phyloP scores from a whole-genome alignment of 2,888 invertebrate species.

The Agrotis puta region DNA sequence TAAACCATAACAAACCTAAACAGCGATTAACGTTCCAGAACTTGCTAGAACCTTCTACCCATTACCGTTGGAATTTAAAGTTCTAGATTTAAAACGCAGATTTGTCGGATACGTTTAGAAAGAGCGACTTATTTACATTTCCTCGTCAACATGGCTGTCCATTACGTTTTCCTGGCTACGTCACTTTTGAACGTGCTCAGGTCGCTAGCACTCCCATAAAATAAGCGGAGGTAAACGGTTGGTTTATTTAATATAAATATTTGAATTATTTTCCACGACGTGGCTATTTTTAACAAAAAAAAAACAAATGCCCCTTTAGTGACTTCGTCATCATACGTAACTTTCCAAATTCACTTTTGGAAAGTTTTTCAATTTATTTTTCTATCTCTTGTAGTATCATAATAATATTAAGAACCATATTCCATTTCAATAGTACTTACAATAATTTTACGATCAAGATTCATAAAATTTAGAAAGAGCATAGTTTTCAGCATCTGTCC shows the following conservation, averaged over 20 bases:
- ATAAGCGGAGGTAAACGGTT: constrained; percentile 29
- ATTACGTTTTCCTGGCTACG: constrained; percentile 55
- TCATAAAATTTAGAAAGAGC: too few relatives aligned
- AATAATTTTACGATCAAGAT: too few relatives aligned
- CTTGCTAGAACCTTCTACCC: constrained; percentile 38
- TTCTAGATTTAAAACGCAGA: constrained; percentile 59
- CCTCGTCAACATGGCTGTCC: constrained; percentile 52
- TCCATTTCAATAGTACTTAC: background rate
- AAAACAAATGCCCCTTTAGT: background rate
- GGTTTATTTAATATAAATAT: constrained; percentile 6
- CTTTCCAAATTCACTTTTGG: background rate
- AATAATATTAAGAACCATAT: background rate
- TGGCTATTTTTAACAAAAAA: background rate
- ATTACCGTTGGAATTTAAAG: constrained; percentile 43
- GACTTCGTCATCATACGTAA: too few relatives aligned
- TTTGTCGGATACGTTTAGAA: constrained; percentile 44
- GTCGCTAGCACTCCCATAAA: constrained; percentile 43
- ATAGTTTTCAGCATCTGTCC: background rate
- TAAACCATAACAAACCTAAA: background rate
- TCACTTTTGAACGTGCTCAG: constrained; percentile 49
- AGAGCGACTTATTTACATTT: constrained; percentile 58
- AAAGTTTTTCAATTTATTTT: background rate
- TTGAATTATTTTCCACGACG: background rate
- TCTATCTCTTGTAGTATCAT: too few relatives aligned
- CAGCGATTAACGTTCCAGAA: constrained; percentile 12